Base-by-base conservation (phyloP, 2,888 invertebrate genomes). In the Ischnura elegans region DNA sequence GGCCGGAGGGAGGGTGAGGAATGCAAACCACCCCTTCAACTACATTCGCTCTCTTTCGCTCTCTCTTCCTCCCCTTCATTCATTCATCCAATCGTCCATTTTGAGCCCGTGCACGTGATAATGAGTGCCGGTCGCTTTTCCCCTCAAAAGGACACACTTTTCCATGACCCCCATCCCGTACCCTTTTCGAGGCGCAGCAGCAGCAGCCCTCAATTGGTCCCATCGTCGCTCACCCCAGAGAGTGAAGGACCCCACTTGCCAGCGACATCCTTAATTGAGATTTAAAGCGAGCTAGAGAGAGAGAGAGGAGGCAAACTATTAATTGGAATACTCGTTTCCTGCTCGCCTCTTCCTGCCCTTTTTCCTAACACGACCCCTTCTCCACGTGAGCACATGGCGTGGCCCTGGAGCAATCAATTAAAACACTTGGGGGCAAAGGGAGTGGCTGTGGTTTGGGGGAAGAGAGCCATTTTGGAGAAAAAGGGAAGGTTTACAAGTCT, bases 261-360 rank as follows among this genome's bases (percentile, higher is more conserved):
- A 3, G 61, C n/a, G 25, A 36, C 76, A 29, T 76, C 76, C 13
- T 36, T 76, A 76, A 76, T 76, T 76, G 36, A 76, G 29, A 76
- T 76, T 76, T 76, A 36, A 76, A 76, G 76, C 21, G 36, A 29
- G 36, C 2, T 8, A 10, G 1, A 36, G 36, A 76, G 76, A n/a
- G 36, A 29, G 36, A 13, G 29, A 10, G 1, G 29, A 29, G 2
- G n/a, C 4, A 6, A 76, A 76, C 76, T 76, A 76, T 76, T 76
- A 76, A 76, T 76, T 76, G 76, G 76, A 76, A 76, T 36, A 76
- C 76, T 76, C 36, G 36, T 76, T 76, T 76, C n/a, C 76, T 0
- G 36, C 61, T n/a, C 19, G n/a, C 61, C 25, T 8, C n/a, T 2
- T 0, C n/a, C n/a, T n/a, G 4, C 61, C 61, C 61, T 25, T n/a